Base-by-base conservation (phyloP, 2,113 vertebrate species). In the Monopterus albus region DNA sequence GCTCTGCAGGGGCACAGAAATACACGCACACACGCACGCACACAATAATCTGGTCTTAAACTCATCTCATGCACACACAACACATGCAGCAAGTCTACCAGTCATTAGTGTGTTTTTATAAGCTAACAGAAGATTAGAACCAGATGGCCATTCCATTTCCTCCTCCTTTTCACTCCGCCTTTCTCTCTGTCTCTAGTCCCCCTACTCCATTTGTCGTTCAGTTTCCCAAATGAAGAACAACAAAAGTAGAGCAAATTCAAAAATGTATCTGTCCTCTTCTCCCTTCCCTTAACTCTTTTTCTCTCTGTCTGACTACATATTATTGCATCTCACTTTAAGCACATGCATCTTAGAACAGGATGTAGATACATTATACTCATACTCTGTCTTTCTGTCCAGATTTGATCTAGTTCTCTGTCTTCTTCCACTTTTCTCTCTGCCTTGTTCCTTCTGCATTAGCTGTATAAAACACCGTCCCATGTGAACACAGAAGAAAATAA, bases 51-150 rank as follows among this genome's bases (percentile, higher is more conserved):
- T n/a, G n/a, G n/a, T n/a, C n/a, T n/a, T n/a, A n/a, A n/a, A n/a
- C n/a, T n/a, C n/a, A 28, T 12, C 7, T 4, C 52, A 50, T 26
- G 10, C 59, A 42, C 36, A 46, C 28, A 39, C 20, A 50, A 50
- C 36, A 36, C 50, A 78, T 28, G 13, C 46, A 67, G 33, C 49
- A 56, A 72, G 62, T 81, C 79, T 77, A 46, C 33, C 69, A 82
- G 84, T 83, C 82, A 87, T 89, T 83, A 83, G 70, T 70, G 60
- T 79, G 78, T 81, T 90, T 87, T 90, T 80, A 83, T 78, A 84
- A 83, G 84, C 70, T 59, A 64, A 82, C 60, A 78, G 73, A 75
- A 81, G 83, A 89, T 89, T 82, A 85, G 81, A 87, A 89, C 63
- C 89, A 89, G 83, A 89, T 88, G 87, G 73, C 45, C 49, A 17